Base-by-base conservation (phyloP, 2,888 invertebrate genomes). In the Harpagoxenus sublaevis region DNA sequence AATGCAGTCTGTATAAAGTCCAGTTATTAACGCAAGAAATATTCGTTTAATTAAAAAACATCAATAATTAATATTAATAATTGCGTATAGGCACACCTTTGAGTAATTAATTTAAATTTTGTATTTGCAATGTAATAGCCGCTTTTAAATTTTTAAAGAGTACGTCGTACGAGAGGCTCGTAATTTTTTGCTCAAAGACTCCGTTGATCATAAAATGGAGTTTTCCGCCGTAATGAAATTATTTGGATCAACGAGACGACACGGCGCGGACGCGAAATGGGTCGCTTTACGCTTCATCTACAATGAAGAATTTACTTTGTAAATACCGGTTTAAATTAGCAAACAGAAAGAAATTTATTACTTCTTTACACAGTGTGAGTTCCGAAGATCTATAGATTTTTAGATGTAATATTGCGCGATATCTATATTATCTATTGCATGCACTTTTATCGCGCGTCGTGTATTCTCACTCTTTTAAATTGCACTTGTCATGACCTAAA, bases 111-210 rank as follows among this genome's bases (percentile, higher is more conserved):
- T 39, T 79, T 28, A 48, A 73, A 60, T 73, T 60, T 45, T 35
- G 3, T 73, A 60, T 60, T 79, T 73, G 45, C 31, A 18, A 39
- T 23, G 23, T 48, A 60, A 71, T 18, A 23, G 18, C 3, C 8
- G 12, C n/a, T 71, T 48, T 42, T 3, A n/a, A 28, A 57, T 9
- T 79, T 35, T 60, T 73, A 23, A 60, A 79, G 0, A 8, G 1
- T 15, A 28, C 23, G 10, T n/a, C 42, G 23, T 18, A 42, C 18
- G 28, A 55, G 28, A 42, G n/a, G 12, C n/a, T 48, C 31, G 35
- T 79, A 63, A 42, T 65, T 42, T 73, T 73, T 71, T 60, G 31
- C 57, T 79, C 23, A 28, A 79, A 73, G 79, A 79, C 79, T 73
- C 51, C 18, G 45, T 48, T 39, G 39, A 55, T 73, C 18, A 35